A percentile compares a stretch with the other conserved stretches of the same genome.
phyloP scores from a whole-genome alignment of 1,140 invertebrate genomes.

The Notospermus geniculatus region DNA sequence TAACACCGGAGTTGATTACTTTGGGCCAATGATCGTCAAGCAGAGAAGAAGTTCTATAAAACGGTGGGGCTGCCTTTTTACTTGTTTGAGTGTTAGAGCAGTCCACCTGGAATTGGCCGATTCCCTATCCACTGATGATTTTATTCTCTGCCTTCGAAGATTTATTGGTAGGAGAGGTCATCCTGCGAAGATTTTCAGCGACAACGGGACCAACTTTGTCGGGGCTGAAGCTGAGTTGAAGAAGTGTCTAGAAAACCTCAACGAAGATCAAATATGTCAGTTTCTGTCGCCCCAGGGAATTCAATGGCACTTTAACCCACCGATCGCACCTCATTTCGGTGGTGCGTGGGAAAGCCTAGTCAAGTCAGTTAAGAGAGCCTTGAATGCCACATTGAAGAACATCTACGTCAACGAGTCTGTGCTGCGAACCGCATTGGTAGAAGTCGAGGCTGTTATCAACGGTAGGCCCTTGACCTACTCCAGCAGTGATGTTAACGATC shows the following conservation, averaged over 20 bases:
- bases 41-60: no score
- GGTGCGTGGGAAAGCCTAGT: constrained; percentile 12
- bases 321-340: constrained; percentile 1
- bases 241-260: neutral
- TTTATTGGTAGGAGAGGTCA: constrained; percentile 12
- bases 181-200: constrained; percentile 11
- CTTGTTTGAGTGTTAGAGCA: no score
- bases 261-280: neutral
- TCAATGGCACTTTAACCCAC: constrained; percentile 13
- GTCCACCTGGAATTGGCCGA: no score
- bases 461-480: constrained; percentile 30
- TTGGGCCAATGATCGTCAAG: no score
- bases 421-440: constrained; percentile 22
- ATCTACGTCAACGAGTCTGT: neutral
- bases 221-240: constrained; percentile 9
- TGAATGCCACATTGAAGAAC: constrained; percentile 2
- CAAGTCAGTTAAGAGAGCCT: constrained; percentile 7
- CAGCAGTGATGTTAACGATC: constrained; percentile 31
- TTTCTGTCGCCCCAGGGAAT: neutral
- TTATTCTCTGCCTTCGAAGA: no score
- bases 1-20: no score
- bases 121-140: no score
- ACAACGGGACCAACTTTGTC: constrained; percentile 22
- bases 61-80: no score
- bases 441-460: constrained; percentile 30